Conservation (phyloP, 1,140 invertebrate genomes). For the Choristoneura fumiferana region DNA sequence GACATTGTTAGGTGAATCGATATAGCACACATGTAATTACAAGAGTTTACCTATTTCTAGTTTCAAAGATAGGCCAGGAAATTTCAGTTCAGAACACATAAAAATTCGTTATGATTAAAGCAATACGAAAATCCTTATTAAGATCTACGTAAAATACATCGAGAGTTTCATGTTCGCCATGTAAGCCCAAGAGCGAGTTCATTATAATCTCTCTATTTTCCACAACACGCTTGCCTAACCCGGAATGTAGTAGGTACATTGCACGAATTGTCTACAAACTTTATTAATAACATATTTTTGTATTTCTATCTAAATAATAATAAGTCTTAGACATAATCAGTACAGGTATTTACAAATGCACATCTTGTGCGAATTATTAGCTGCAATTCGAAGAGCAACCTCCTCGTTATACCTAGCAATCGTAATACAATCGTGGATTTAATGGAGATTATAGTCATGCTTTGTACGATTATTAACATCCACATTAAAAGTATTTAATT, state of each 20-base stretch:
- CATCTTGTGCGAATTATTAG: constrained; percentile 57
- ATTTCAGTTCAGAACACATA: neutral
- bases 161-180: neutral
- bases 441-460: constrained; percentile 68
- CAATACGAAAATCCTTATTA: constrained; percentile 1
- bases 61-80: constrained; percentile 11
- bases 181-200: neutral
- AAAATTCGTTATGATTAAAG: constrained; percentile 11
- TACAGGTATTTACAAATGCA: constrained; percentile 72
- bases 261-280: constrained; percentile 11
- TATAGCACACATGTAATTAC: constrained; percentile 49
- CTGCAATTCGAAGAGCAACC: constrained; percentile 65
- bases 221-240: neutral
- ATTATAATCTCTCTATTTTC: constrained; percentile 3
- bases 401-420: constrained; percentile 28
- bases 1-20: constrained; percentile 49
- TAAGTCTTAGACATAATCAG: constrained; percentile 55
- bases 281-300: constrained; percentile 19
- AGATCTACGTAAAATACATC: constrained; percentile 14
- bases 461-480: constrained; percentile 67
- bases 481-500: constrained; percentile 16
- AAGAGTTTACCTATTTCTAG: constrained; percentile 30
- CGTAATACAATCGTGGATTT: constrained; percentile 43
- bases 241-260: neutral
- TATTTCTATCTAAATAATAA: constrained; percentile 55